A percentile compares a stretch with the other conserved stretches of the same genome.
Evolutionary conservation across 2,113 vertebrate species (phyloP).

Genomic region (Perognathus longimembris): DNA sequence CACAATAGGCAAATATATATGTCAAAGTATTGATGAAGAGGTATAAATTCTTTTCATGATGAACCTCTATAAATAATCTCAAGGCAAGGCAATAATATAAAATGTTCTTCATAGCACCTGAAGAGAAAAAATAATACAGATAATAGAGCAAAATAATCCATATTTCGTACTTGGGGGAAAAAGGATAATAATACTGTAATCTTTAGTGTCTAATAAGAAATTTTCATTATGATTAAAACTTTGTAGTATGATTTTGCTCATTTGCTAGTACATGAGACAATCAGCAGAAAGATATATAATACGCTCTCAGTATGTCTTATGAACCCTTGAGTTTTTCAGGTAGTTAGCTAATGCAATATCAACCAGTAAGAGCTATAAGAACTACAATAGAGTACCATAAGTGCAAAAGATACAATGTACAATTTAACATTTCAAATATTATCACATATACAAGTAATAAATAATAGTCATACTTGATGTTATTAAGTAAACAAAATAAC

Average conservation of each 20-base stretch:
- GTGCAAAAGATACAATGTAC: constrained; percentile 47
- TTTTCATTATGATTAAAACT: constrained; percentile 55
- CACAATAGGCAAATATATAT: background rate
- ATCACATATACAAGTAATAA: constrained; percentile 74
- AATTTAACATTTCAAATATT: constrained; percentile 69
- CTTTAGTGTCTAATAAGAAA: constrained; percentile 39
- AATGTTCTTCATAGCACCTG: constrained; percentile 44
- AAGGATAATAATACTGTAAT: constrained; percentile 42
- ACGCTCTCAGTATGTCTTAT: constrained; percentile 17
- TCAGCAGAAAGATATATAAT: background rate
- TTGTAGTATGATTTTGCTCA: constrained; percentile 45
- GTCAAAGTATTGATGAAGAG: background rate
- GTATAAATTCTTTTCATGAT: constrained; percentile 25
- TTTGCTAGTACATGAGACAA: constrained; percentile 61
- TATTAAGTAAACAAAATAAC: constrained; percentile 68
- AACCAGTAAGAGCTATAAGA: constrained; percentile 16
- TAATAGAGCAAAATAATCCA: constrained; percentile 49
- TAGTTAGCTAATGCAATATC: constrained; percentile 1
- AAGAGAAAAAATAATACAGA: constrained; percentile 55
- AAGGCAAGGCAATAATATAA: constrained; percentile 42
- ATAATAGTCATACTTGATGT: constrained; percentile 54
- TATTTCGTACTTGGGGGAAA: constrained; percentile 25
- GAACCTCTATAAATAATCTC: constrained; percentile 40
- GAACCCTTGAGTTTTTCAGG: constrained; percentile 11
- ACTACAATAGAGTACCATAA: constrained; percentile 50